Conservation (phyloP, 2,113 vertebrate species). For the Ia io region DNA sequence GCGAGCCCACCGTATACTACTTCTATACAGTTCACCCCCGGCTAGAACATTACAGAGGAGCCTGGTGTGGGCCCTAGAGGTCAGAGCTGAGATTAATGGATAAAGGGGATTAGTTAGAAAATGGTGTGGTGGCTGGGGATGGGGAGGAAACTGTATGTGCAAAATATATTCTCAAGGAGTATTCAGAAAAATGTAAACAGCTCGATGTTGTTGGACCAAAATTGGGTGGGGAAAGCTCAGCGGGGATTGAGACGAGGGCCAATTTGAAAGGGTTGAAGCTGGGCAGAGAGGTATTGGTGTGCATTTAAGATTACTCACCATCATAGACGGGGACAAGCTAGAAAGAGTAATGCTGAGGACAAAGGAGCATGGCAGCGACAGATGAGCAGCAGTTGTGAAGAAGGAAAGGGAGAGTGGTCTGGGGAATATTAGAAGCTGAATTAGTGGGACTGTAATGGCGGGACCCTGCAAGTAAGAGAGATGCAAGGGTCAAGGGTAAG, state of each 20-base stretch:
- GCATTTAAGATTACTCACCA: background rate
- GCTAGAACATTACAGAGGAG: background rate
- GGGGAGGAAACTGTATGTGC: background rate
- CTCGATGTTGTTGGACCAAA: background rate
- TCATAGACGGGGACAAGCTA: fast-evolving
- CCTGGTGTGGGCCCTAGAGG: background rate
- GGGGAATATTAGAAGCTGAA: background rate
- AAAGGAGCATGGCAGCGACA: background rate
- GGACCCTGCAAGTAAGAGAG: background rate
- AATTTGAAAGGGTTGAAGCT: background rate
- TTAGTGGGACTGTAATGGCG: background rate
- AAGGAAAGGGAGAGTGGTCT: background rate
- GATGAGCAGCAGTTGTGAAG: background rate
- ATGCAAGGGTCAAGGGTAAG: background rate
- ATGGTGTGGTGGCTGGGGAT: background rate
- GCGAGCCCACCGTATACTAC: background rate
- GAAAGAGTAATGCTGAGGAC: background rate
- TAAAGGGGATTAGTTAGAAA: background rate
- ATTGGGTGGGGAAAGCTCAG: background rate
- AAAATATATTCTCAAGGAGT: background rate
- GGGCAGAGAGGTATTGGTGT: background rate
- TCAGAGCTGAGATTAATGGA: background rate
- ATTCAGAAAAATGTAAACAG: background rate
- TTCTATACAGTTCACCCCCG: fast-evolving
- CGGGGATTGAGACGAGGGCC: background rate